Percentiles rank a stretch among this genome's conserved stretches.
These are phyloP conservation scores for Pardosa pseudoannulata DNA, from an alignment of 2,888 invertebrate genomes.

Conservation along the genomic window DNA sequence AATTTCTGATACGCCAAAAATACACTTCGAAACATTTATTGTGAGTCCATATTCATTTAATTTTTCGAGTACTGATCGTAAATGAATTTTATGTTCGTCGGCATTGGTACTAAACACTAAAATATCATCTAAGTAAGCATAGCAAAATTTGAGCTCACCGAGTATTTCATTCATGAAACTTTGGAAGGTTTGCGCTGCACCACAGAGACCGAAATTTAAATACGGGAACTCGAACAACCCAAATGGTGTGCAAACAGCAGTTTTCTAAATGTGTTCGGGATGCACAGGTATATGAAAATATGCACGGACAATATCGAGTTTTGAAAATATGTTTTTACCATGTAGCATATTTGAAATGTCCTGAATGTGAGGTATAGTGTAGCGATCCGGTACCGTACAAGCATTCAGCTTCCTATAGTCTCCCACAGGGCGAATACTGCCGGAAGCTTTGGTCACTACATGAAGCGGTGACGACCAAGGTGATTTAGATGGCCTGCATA, in stretches of 20 bases:
- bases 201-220: conserved; percentile 1
- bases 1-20: not conserved
- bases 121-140: not conserved
- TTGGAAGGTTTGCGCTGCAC: not conserved
- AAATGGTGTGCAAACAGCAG: not conserved
- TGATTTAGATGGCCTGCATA: not conserved
- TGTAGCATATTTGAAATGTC: not conserved
- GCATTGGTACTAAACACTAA: not conserved
- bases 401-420: too few species aligned
- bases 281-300: not conserved
- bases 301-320: not conserved
- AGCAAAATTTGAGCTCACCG: not conserved
- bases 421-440: not conserved
- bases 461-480: not conserved
- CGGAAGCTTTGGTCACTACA: not conserved
- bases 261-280: not conserved
- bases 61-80: too few species aligned
- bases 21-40: not conserved
- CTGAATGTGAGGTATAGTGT: not conserved
- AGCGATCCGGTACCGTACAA: too few species aligned
- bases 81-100: too few species aligned
- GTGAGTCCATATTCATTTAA: not conserved
- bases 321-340: not conserved
- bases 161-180: not conserved
- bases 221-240: not conserved